Conservation (phyloP, 1,140 invertebrate species). For the Atta colombica region DNA sequence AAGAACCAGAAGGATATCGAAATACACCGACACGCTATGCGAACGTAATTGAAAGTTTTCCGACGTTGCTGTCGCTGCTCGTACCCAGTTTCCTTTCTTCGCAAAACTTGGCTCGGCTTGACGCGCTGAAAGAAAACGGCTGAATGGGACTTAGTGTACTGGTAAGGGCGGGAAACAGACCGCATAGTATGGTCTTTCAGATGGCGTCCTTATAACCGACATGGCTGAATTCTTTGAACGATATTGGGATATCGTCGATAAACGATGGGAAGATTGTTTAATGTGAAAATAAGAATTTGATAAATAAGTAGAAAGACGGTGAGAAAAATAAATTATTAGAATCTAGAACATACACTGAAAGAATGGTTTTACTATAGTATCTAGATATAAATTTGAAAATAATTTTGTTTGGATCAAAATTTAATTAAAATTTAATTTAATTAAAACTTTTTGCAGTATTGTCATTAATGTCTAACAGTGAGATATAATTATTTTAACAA, state of each 20-base stretch:
- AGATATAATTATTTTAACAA: too few species aligned
- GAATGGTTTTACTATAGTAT: too few species aligned
- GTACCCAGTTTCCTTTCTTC: slow-evolving; percentile 59
- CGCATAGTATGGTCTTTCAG: slow-evolving; percentile 28
- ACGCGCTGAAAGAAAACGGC: slow-evolving; percentile 28
- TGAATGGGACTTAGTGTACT: slow-evolving; percentile 60
- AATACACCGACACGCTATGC: slow-evolving; percentile 72
- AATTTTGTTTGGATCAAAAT: too few species aligned
- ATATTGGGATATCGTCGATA: background rate
- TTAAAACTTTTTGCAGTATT: too few species aligned
- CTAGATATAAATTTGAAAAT: too few species aligned
- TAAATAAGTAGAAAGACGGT: background rate
- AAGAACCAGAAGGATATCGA: slow-evolving; percentile 64
- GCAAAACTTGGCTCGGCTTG: slow-evolving; percentile 58
- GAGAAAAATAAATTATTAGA: slow-evolving; percentile 14
- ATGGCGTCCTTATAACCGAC: slow-evolving; percentile 17
- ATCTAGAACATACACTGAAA: background rate
- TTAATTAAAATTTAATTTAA: too few species aligned
- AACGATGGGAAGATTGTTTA: background rate
- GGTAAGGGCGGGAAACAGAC: slow-evolving; percentile 34
- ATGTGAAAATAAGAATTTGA: background rate
- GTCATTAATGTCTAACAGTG: too few species aligned
- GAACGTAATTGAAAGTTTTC: slow-evolving; percentile 74
- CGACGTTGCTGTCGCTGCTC: slow-evolving; percentile 41
- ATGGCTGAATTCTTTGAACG: background rate